Evolutionary conservation across 2,113 vertebrate genomes (phyloP).

Genomic region (Aix galericulata): DNA sequence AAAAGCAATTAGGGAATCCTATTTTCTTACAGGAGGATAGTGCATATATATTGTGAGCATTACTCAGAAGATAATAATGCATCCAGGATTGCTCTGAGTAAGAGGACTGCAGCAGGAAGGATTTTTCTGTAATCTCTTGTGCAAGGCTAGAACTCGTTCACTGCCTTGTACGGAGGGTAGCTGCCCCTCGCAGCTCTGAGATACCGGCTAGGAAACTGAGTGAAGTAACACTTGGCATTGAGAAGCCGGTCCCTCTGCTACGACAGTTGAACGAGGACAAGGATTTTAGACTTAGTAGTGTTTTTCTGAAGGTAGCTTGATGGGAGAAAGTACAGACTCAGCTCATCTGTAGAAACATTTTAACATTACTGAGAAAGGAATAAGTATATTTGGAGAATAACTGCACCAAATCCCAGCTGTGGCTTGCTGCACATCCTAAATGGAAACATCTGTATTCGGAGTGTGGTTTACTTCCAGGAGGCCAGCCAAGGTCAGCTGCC

Average conservation of each 20-base stretch:
- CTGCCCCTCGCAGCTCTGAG: neutral
- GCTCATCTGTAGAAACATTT: neutral
- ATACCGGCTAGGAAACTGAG: neutral
- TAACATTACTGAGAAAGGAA: neutral
- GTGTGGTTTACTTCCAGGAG: neutral
- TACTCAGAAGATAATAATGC: neutral
- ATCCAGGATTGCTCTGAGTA: neutral
- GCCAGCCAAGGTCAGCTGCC: neutral
- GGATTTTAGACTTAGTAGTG: neutral
- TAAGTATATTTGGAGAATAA: neutral
- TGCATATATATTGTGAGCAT: neutral
- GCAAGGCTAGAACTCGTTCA: neutral
- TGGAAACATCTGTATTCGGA: neutral
- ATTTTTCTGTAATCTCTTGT: neutral
- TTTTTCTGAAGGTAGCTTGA: neutral
- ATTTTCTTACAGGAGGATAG: neutral
- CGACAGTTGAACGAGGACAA: neutral
- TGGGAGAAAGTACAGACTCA: neutral
- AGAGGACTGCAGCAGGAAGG: neutral
- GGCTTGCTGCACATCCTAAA: neutral
- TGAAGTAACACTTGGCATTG: neutral
- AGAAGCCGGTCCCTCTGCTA: neutral
- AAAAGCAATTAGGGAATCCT: constrained; percentile 15
- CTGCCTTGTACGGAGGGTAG: neutral
- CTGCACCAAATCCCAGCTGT: neutral